Evolutionary conservation across 2,888 invertebrate genomes (phyloP).

Genomic region (Hybos culiciformis): DNA sequence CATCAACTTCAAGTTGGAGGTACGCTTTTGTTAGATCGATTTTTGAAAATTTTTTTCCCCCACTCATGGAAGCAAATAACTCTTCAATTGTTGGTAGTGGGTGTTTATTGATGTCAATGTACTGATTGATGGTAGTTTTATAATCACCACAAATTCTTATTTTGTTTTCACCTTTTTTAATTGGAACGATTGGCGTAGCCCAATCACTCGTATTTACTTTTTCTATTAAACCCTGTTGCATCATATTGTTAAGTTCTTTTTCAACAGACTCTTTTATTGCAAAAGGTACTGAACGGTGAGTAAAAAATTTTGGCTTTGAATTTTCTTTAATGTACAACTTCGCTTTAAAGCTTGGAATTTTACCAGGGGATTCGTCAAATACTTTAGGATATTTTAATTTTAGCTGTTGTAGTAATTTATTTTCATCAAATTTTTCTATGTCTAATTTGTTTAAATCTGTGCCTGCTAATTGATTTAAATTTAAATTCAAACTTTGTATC

Average conservation of each 20-base stretch:
- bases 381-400: slow-evolving; percentile 2
- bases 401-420: slow-evolving; percentile 8
- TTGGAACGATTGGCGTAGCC: slow-evolving; percentile 24
- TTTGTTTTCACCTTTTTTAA: slow-evolving; percentile 18
- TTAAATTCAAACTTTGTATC: slow-evolving; percentile 14
- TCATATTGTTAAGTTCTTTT: slow-evolving; percentile 14
- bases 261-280: slow-evolving; percentile 8
- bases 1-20: slow-evolving; percentile 24
- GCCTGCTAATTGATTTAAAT: background rate
- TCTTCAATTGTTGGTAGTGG: slow-evolving; percentile 20
- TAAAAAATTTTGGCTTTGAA: slow-evolving; percentile 6
- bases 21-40: slow-evolving; percentile 25
- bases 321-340: background rate
- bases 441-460: background rate
- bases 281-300: slow-evolving; percentile 13
- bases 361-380: background rate
- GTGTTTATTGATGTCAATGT: slow-evolving; percentile 17
- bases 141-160: slow-evolving; percentile 19
- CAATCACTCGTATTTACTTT: slow-evolving; percentile 20
- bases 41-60: slow-evolving; percentile 18
- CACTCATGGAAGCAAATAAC: slow-evolving; percentile 17
- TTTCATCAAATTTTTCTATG: background rate
- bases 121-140: slow-evolving; percentile 19
- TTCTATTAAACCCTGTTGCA: slow-evolving; percentile 9
- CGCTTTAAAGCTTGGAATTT: background rate